Conservation (phyloP, 2,113 vertebrate genomes). For the Tyto alba region DNA sequence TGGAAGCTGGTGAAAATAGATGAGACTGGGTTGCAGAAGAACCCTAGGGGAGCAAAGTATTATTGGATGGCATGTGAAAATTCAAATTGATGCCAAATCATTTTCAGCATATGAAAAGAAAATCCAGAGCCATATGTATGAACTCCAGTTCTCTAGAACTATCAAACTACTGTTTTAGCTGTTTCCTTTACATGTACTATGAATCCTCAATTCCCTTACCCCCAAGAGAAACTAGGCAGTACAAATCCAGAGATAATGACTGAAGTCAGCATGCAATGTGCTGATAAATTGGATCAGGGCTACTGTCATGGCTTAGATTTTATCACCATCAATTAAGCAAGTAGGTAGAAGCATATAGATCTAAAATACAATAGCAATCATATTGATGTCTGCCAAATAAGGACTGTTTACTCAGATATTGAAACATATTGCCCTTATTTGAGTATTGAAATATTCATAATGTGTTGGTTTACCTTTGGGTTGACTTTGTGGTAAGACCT, state of each 20-base stretch:
- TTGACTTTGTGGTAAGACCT: conserved; percentile 11
- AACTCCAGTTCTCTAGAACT: background rate
- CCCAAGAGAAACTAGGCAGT: background rate
- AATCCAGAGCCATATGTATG: background rate
- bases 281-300: background rate
- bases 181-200: background rate
- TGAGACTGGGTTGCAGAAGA: conserved; percentile 47
- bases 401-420: background rate
- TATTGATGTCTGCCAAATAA: background rate
- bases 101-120: conserved; percentile 7
- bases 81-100: conserved; percentile 38
- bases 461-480: conserved; percentile 23
- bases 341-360: background rate
- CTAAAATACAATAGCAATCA: background rate
- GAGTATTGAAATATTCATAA: background rate
- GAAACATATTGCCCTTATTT: conserved; percentile 2
- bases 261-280: background rate
- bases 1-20: conserved; percentile 66
- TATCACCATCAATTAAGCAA: background rate
- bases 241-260: background rate
- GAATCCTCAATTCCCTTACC: background rate
- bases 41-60: conserved; percentile 38
- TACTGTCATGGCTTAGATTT: background rate
- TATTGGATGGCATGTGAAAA: conserved; percentile 51
- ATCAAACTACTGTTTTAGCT: background rate